These are phyloP conservation scores for Etia nguti DNA, from an alignment of 2,113 vertebrate genomes.

Conservation along the genomic window DNA sequence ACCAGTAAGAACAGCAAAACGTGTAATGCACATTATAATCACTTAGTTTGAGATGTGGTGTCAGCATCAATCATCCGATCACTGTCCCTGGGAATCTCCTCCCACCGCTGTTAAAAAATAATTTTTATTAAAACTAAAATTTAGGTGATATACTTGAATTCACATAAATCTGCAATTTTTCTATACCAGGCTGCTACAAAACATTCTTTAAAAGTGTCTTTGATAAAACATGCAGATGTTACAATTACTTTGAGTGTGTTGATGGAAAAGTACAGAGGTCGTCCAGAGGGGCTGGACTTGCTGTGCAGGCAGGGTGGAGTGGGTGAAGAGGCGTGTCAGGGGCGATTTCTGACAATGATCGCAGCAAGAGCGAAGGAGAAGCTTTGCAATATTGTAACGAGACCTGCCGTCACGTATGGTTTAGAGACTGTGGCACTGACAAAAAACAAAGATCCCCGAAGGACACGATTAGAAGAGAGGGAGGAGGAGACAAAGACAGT, in stretches of 20 bases:
- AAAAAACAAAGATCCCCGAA: accelerated
- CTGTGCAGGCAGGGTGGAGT: neutral
- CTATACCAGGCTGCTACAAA: neutral
- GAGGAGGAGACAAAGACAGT: neutral
- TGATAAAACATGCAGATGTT: neutral
- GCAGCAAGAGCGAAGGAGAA: neutral
- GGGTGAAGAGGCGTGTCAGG: neutral
- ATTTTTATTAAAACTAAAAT: neutral
- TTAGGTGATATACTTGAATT: neutral
- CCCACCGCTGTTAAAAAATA: neutral
- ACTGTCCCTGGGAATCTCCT: neutral
- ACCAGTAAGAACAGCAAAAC: neutral
- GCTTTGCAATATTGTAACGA: neutral
- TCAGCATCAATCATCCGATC: neutral
- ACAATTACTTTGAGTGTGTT: neutral
- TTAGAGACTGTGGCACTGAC: neutral
- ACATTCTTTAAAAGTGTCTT: neutral
- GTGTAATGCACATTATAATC: neutral
- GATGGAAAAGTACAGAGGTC: neutral
- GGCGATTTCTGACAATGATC: neutral
- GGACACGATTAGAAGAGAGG: neutral
- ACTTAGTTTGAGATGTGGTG: neutral
- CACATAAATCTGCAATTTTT: accelerated
- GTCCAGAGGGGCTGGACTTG: neutral
- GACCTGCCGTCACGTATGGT: accelerated